Evolutionary conservation across 2,113 vertebrate genomes (phyloP).

Genomic region (Oreochromis niloticus): DNA sequence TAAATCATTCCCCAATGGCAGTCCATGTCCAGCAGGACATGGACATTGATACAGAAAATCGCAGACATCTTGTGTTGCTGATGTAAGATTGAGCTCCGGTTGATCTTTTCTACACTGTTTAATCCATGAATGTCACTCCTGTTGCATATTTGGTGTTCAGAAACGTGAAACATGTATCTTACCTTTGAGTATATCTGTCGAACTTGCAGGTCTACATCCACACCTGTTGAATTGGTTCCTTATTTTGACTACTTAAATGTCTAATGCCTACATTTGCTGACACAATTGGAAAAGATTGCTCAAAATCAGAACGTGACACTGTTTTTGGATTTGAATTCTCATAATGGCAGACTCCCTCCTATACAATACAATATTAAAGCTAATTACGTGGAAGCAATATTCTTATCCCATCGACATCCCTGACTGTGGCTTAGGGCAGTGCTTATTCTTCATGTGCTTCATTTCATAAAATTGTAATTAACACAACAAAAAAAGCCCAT

Average conservation of each 20-base stretch:
- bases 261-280: neutral
- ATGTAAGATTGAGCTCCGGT: neutral
- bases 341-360: neutral
- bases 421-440: neutral
- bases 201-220: neutral
- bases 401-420: constrained; percentile 4
- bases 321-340: neutral
- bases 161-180: neutral
- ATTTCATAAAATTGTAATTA: constrained; percentile 17
- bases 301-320: neutral
- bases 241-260: neutral
- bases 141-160: neutral
- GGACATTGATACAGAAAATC: neutral
- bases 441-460: neutral
- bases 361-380: constrained; percentile 3
- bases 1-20: neutral
- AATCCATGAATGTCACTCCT: neutral
- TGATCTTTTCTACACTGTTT: neutral
- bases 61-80: neutral
- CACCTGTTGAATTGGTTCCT: neutral
- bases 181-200: neutral
- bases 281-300: neutral
- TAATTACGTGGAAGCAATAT: constrained; percentile 25
- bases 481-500: neutral
- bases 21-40: neutral